Conservation (phyloP, 2,888 invertebrate species). For the Synanthedon myopaeformis region DNA sequence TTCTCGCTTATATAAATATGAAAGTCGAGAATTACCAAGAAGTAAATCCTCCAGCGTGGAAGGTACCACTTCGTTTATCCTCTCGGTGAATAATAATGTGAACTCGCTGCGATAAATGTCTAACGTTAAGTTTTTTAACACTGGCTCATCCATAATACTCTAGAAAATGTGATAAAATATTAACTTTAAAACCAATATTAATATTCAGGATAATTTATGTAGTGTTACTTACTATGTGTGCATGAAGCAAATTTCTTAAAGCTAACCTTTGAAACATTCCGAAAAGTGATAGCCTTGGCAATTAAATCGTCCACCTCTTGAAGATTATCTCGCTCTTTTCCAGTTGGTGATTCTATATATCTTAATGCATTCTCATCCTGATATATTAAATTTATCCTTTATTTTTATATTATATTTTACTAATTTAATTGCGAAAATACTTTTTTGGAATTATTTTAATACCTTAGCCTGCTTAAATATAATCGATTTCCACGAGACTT, state of each 20-base stretch:
- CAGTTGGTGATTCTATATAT: constrained; percentile 23
- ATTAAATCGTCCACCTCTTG: constrained; percentile 51
- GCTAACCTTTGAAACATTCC: constrained; percentile 41
- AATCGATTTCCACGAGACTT: constrained; percentile 48
- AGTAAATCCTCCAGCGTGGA: constrained; percentile 38
- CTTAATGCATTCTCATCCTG: constrained; percentile 28
- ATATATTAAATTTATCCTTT: neutral
- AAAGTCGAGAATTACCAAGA: constrained; percentile 22
- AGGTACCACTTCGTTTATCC: constrained; percentile 29
- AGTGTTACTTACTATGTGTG: no score
- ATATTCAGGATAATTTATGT: no score
- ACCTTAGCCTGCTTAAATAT: constrained; percentile 43
- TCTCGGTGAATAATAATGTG: constrained; percentile 34
- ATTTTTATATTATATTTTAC: neutral
- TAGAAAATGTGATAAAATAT: constrained; percentile 10
- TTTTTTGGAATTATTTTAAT: neutral
- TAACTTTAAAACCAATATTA: no score
- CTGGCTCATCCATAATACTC: constrained; percentile 35
- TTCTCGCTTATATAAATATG: no score
- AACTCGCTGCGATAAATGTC: constrained; percentile 53
- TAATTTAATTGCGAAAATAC: neutral
- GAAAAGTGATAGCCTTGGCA: constrained; percentile 48
- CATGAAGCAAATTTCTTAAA: neutral
- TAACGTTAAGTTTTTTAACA: constrained; percentile 34
- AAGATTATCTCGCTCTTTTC: constrained; percentile 27